Conservation (phyloP, 2,113 vertebrate genomes). For the Turdus rufiventris region DNA sequence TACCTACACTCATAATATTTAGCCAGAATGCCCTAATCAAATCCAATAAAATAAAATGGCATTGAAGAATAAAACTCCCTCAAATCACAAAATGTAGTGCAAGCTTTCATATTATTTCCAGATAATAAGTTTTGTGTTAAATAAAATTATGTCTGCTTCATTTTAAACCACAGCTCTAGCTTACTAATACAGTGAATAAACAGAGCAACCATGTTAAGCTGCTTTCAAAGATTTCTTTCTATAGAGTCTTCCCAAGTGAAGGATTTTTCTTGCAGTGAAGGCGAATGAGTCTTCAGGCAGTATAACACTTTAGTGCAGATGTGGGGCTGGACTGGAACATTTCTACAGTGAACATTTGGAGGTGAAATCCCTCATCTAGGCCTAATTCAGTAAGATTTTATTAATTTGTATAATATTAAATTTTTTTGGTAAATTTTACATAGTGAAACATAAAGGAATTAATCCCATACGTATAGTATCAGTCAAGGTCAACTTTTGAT, state of each 20-base stretch:
- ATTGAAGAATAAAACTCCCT: neutral
- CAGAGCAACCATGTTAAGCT: neutral
- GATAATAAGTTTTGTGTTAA: neutral
- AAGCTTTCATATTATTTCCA: neutral
- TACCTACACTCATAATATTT: neutral
- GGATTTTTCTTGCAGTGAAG: neutral
- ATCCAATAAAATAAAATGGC: neutral
- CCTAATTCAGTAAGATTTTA: neutral
- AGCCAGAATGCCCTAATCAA: neutral
- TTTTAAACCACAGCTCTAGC: neutral
- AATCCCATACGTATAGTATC: neutral
- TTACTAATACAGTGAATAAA: neutral
- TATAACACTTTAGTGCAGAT: neutral
- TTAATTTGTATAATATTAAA: neutral
- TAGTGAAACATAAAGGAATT: neutral
- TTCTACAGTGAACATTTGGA: neutral
- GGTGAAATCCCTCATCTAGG: neutral
- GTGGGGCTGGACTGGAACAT: neutral
- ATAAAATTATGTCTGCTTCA: neutral
- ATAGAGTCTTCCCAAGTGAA: neutral
- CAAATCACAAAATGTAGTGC: neutral
- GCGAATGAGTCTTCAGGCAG: neutral
- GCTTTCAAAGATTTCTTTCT: neutral
- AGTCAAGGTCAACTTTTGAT: neutral
- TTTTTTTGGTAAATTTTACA: neutral